Conservation (phyloP, 2,888 invertebrate species). For the Harmothoe impar region DNA sequence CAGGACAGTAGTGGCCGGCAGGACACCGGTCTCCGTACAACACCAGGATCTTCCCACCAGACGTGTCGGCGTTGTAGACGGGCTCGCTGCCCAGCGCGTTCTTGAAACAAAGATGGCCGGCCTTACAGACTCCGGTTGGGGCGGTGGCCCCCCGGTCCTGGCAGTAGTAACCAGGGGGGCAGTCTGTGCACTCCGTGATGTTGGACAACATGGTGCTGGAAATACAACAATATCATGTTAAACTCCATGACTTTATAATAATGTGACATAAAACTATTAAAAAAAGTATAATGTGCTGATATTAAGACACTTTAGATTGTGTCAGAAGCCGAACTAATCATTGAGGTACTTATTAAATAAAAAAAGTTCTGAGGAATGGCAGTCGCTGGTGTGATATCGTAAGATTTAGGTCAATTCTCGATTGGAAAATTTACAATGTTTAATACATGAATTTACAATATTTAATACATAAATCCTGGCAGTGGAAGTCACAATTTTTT, state of each 20-base stretch:
- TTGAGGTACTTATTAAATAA: no score
- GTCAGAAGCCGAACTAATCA: no score
- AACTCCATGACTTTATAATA: constrained; percentile 34
- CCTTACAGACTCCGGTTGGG: constrained; percentile 79
- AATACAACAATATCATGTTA: neutral
- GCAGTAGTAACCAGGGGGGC: constrained; percentile 80
- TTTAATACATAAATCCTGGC: no score
- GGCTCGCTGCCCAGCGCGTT: constrained; percentile 77
- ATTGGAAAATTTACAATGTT: no score
- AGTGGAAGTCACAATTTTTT: no score
- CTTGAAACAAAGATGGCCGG: constrained; percentile 81
- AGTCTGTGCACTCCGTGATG: constrained; percentile 76
- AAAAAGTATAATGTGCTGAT: no score
- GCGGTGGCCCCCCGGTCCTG: constrained; percentile 76
- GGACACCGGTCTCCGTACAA: constrained; percentile 80
- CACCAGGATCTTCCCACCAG: constrained; percentile 78
- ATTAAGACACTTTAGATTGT: no score
- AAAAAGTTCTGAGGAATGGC: no score
- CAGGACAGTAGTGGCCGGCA: constrained; percentile 80
- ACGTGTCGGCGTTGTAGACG: constrained; percentile 79
- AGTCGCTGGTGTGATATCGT: no score
- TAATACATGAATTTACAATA: no score
- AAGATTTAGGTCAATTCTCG: no score
- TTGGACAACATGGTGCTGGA: constrained; percentile 61
- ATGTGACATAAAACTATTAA: no score